phyloP scores from a whole-genome alignment of 1,140 invertebrate genomes.

The Drosophila cardini region DNA sequence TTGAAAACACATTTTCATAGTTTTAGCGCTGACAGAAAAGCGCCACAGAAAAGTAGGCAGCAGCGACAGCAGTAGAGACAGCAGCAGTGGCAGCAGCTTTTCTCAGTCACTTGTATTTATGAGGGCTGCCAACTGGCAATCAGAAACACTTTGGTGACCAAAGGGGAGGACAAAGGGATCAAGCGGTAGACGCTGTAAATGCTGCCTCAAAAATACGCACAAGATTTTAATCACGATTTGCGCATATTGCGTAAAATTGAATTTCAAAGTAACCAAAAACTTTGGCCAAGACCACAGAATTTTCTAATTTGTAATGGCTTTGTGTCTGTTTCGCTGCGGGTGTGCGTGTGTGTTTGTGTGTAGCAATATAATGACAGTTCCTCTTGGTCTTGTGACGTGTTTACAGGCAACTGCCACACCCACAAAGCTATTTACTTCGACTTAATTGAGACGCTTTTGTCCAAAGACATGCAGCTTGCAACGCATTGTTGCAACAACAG shows the following conservation, averaged over 20 bases:
- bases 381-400: constrained; percentile 40
- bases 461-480: constrained; percentile 3
- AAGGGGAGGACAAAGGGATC: background rate
- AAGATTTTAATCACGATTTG: constrained; percentile 80
- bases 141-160: background rate
- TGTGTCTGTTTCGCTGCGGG: background rate
- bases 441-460: constrained; percentile 60
- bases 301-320: constrained; percentile 3
- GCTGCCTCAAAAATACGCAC: constrained; percentile 52
- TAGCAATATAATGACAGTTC: constrained; percentile 51
- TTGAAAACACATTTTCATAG: constrained; percentile 79
- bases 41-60: constrained; percentile 26
- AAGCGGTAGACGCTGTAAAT: constrained; percentile 7
- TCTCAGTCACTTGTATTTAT: constrained; percentile 38
- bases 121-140: constrained; percentile 1
- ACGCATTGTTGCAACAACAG: background rate
- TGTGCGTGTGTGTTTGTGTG: constrained; percentile 1
- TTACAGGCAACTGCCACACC: constrained; percentile 41
- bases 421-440: constrained; percentile 55
- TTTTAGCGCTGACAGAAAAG: constrained; percentile 54
- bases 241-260: constrained; percentile 83
- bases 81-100: constrained; percentile 27
- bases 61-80: constrained; percentile 11
- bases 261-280: constrained; percentile 79
- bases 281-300: constrained; percentile 35